A percentile compares a stretch with the other conserved stretches of the same genome.
phyloP scores from a whole-genome alignment of 1,140 invertebrate species.

The Caenorhabditis remanei region DNA sequence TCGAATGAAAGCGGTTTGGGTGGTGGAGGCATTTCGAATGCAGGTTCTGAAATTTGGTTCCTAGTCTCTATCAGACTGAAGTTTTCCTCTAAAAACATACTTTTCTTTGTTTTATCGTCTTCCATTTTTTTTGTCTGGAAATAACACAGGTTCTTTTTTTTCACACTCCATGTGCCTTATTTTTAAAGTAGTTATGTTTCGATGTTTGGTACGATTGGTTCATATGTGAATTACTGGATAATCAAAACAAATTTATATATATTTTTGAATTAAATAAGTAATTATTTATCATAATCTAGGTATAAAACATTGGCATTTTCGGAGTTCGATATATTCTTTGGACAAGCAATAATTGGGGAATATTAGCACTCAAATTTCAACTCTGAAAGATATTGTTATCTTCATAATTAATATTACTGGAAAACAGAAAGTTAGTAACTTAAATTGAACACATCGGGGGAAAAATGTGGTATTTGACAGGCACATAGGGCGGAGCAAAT shows the following conservation, averaged over 20 bases:
- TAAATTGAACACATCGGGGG: neutral
- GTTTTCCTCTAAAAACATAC: neutral
- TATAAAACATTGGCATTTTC: slow-evolving; percentile 27
- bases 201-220: too few relatives aligned
- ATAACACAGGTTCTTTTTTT: neutral
- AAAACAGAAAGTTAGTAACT: slow-evolving; percentile 1
- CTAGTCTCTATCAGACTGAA: neutral
- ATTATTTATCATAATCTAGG: slow-evolving; percentile 4
- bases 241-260: too few relatives aligned
- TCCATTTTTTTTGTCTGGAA: neutral
- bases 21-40: slow-evolving; percentile 32
- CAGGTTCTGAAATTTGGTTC: neutral
- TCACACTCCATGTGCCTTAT: too few relatives aligned
- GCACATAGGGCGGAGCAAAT: neutral
- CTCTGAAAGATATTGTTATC: too few relatives aligned
- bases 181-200: too few relatives aligned
- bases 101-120: neutral
- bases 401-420: neutral
- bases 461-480: slow-evolving; percentile 13
- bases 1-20: slow-evolving; percentile 35
- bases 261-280: neutral
- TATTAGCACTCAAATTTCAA: neutral
- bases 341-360: slow-evolving; percentile 1
- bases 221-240: too few relatives aligned
- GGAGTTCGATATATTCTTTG: neutral